Percentiles rank a stretch among this genome's conserved stretches.
Conservation (phyloP, 2,797 vertebrate genomes). For the Aratinga solstitialis region DNA sequence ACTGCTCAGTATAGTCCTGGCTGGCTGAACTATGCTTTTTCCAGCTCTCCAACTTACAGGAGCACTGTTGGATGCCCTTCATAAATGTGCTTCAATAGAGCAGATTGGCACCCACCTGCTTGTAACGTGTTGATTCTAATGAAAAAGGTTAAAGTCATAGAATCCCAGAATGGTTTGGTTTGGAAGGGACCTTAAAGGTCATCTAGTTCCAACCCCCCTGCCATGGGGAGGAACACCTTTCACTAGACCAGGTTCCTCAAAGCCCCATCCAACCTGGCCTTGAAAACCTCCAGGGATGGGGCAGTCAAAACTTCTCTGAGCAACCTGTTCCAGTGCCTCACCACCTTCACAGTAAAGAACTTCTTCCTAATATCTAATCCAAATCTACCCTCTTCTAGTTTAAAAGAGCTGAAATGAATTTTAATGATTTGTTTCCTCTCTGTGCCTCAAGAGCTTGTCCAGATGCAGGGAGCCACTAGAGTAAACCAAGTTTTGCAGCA, state of each 20-base stretch:
- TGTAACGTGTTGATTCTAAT: not conserved
- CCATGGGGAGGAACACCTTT: not conserved
- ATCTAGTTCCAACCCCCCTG: not conserved
- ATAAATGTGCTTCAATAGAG: not conserved
- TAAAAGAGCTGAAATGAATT: not conserved
- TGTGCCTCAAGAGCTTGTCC: not conserved
- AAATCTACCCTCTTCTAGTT: not conserved
- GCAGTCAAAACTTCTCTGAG: not conserved
- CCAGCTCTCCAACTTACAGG: constrained; percentile 21
- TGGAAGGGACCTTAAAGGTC: not conserved
- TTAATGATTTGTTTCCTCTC: not conserved
- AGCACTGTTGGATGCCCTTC: not conserved
- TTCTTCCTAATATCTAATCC: not conserved
- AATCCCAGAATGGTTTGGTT: not conserved
- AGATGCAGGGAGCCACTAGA: not conserved
- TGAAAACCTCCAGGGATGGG: not conserved
- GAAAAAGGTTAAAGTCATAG: not conserved
- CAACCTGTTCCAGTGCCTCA: not conserved
- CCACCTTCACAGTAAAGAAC: not conserved
- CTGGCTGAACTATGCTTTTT: constrained; percentile 15
- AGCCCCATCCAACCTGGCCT: not conserved
- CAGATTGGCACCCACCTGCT: not conserved
- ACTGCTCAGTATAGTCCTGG: constrained; percentile 43
- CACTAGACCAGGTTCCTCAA: not conserved
- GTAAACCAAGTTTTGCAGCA: not conserved